A percentile compares a stretch with the other conserved stretches of the same genome.
Evolutionary conservation across 2,888 invertebrate species (phyloP).

Genomic region (Ophion slaviceki): DNA sequence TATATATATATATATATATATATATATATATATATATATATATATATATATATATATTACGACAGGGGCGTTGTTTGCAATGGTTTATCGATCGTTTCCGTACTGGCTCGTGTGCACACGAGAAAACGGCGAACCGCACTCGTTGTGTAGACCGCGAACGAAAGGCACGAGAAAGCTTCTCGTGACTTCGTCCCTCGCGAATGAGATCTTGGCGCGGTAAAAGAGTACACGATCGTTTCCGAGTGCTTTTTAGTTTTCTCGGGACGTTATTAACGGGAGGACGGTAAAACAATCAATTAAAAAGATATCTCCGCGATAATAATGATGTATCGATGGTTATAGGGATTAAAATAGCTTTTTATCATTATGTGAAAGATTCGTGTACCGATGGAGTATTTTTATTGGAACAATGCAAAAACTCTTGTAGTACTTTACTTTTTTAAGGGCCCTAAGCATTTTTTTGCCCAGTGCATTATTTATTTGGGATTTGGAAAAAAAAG

Average conservation of each 20-base stretch:
- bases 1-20: conserved; percentile 13
- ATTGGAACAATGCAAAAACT: background rate
- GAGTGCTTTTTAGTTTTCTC: background rate
- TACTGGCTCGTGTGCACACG: conserved; percentile 67
- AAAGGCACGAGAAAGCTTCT: conserved; percentile 69
- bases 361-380: background rate
- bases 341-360: background rate
- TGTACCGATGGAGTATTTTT: background rate
- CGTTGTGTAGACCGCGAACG: conserved; percentile 51
- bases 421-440: background rate
- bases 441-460: too few species aligned
- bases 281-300: background rate
- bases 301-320: background rate
- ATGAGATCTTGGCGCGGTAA: conserved; percentile 34
- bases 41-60: conserved; percentile 54
- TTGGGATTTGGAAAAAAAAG: too few species aligned
- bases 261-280: background rate
- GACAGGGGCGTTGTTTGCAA: conserved; percentile 76
- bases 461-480: too few species aligned
- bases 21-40: conserved; percentile 18
- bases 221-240: conserved; percentile 4
- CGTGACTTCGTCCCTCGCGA: conserved; percentile 69
- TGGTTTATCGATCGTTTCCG: conserved; percentile 77
- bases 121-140: conserved; percentile 55
- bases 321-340: background rate